Percentiles rank a stretch among this genome's conserved stretches.
These are phyloP conservation scores for Corvus cornix DNA, from an alignment of 2,113 vertebrate species.

Conservation along the genomic window DNA sequence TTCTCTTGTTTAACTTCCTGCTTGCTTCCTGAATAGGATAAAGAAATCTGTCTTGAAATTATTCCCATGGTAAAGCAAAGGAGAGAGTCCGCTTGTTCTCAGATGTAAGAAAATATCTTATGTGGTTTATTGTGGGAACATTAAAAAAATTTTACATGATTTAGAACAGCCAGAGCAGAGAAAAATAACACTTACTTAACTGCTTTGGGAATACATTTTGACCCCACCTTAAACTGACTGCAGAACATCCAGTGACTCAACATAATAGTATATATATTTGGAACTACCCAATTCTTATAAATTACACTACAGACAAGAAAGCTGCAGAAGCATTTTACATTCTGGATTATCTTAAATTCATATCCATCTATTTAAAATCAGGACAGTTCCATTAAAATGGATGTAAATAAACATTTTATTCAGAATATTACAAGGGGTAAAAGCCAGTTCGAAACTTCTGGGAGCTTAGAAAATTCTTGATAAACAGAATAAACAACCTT, in stretches of 20 bases:
- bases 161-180: background rate
- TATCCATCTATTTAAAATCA: background rate
- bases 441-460: background rate
- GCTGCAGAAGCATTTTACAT: background rate
- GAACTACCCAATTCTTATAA: background rate
- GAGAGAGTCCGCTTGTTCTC: background rate
- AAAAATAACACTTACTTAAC: conserved; percentile 20
- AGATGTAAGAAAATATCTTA: background rate
- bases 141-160: background rate
- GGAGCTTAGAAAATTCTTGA: background rate
- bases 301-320: background rate
- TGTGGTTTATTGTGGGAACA: background rate
- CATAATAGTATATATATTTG: background rate
- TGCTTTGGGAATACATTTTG: conserved; percentile 11
- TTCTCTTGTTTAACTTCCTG: background rate
- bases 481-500: background rate
- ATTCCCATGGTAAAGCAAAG: background rate
- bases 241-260: conserved; percentile 34
- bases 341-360: background rate
- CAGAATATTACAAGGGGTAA: background rate
- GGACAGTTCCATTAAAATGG: background rate
- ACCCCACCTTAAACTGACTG: conserved; percentile 24
- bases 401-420: background rate
- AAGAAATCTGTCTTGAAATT: conserved; percentile 20
- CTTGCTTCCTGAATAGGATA: background rate